phyloP scores from a whole-genome alignment of 2,797 vertebrate species.

The Pyrrhura leucotis region DNA sequence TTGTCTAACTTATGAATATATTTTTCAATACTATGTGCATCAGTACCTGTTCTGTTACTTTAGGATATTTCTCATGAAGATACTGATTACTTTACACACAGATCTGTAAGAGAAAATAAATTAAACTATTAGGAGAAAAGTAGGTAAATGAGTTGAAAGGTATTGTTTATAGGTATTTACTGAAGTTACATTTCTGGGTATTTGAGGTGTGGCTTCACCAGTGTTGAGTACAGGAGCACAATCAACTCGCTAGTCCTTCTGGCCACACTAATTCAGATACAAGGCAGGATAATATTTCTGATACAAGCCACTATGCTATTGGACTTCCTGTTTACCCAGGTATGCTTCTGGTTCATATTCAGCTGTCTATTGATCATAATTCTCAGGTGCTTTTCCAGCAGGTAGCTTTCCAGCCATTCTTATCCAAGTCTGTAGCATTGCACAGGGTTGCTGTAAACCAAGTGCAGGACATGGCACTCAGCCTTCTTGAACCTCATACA shows the following conservation, averaged over 20 bases:
- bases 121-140: background rate
- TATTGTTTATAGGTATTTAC: background rate
- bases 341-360: background rate
- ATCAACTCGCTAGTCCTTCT: background rate
- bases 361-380: background rate
- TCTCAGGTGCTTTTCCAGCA: background rate
- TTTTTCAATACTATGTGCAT: background rate
- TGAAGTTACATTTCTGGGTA: background rate
- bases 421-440: background rate
- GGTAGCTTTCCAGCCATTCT: background rate
- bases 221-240: background rate
- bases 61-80: background rate
- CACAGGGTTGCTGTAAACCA: fast-evolving
- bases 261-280: background rate
- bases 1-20: background rate
- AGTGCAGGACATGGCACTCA: background rate
- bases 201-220: background rate
- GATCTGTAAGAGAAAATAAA: background rate
- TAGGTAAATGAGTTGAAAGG: background rate
- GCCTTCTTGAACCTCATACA: background rate
- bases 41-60: background rate
- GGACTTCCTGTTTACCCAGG: background rate
- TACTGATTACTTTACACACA: background rate
- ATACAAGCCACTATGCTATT: no score
- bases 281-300: background rate